These are phyloP conservation scores for Anadara kagoshimensis DNA, from an alignment of 1,140 invertebrate species.

Conservation along the genomic window DNA sequence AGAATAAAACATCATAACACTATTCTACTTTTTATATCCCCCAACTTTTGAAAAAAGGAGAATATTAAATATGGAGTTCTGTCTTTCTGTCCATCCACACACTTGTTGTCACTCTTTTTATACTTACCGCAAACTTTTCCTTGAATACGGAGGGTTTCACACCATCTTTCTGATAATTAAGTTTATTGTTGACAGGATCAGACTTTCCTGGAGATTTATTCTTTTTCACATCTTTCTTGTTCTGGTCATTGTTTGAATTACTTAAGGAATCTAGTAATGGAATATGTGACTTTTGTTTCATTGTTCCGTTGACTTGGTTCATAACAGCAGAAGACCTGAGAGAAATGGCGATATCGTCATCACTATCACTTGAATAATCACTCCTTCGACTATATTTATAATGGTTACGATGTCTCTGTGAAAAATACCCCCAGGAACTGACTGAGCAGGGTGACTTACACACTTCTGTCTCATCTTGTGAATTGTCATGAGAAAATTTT, in stretches of 20 bases:
- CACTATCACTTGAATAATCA: constrained; percentile 68
- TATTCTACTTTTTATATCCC: not conserved
- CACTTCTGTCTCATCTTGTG: too few relatives aligned
- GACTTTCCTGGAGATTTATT: constrained; percentile 3
- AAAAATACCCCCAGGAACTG: constrained; percentile 67
- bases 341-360: constrained; percentile 47
- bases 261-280: constrained; percentile 34
- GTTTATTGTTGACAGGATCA: constrained; percentile 2
- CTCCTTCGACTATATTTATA: constrained; percentile 66
- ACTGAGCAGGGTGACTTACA: constrained; percentile 38
- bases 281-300: constrained; percentile 54
- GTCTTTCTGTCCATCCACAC: not conserved
- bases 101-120: not conserved
- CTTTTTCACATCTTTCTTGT: not conserved
- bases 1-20: not conserved
- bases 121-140: constrained; percentile 61
- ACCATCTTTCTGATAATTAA: constrained; percentile 45
- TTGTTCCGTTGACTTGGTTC: constrained; percentile 20
- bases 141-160: constrained; percentile 63
- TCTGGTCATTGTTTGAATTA: constrained; percentile 29
- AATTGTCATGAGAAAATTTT: too few relatives aligned
- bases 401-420: constrained; percentile 51
- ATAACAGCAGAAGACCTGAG: constrained; percentile 5
- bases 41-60: too few relatives aligned
- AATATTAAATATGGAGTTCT: too few relatives aligned